Percentiles rank a stretch among this genome's conserved stretches.
These are phyloP conservation scores for Chionodraco myersi DNA, from an alignment of 2,113 vertebrate genomes.

Conservation along the genomic window DNA sequence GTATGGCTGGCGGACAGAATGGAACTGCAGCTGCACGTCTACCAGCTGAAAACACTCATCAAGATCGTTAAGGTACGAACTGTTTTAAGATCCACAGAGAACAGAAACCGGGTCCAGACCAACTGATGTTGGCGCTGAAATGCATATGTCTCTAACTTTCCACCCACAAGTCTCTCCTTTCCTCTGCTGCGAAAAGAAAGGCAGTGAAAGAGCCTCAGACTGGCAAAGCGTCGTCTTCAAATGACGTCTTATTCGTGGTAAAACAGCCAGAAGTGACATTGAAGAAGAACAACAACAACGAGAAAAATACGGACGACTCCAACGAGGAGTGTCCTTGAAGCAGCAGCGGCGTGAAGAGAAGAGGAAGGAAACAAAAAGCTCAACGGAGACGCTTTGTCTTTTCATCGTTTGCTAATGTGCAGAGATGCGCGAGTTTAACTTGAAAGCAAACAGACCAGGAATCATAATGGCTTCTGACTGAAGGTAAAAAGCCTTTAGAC, in stretches of 20 bases:
- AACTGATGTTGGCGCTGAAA: neutral
- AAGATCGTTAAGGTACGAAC: slow-evolving; percentile 95
- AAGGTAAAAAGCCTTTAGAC: slow-evolving; percentile 49
- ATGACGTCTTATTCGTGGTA: slow-evolving; percentile 26
- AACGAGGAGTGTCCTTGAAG: slow-evolving; percentile 62
- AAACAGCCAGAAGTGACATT: slow-evolving; percentile 43
- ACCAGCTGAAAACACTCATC: slow-evolving; percentile 98
- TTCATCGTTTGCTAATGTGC: slow-evolving; percentile 55
- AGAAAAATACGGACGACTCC: slow-evolving; percentile 29
- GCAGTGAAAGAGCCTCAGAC: neutral
- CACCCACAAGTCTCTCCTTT: neutral
- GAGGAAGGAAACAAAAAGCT: slow-evolving; percentile 35
- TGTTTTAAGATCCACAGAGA: neutral
- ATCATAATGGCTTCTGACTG: slow-evolving; percentile 55
- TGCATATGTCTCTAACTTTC: neutral
- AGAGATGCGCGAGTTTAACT: slow-evolving; percentile 31
- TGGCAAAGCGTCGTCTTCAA: neutral
- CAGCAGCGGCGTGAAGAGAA: slow-evolving; percentile 33
- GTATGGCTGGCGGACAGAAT: slow-evolving; percentile 95
- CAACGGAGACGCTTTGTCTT: slow-evolving; percentile 63
- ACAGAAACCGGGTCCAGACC: neutral
- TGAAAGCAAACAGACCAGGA: slow-evolving; percentile 49
- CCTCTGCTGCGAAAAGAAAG: neutral
- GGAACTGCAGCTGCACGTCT: slow-evolving; percentile 96
- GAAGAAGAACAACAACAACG: neutral